Conservation (phyloP, 1,140 invertebrate species). For the Oncopeltus fasciatus region DNA sequence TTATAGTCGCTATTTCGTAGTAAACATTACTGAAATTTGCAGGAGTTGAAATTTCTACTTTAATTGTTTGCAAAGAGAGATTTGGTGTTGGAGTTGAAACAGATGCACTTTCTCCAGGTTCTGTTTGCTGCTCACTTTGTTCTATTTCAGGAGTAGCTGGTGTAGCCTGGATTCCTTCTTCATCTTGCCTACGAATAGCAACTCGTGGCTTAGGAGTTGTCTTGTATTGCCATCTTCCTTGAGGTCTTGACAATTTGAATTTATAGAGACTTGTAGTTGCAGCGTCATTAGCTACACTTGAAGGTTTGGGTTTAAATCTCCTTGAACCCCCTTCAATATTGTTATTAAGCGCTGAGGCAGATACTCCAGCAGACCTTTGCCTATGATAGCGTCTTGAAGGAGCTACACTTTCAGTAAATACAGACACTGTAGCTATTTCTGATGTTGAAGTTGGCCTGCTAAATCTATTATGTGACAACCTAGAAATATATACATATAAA, state of each 20-base stretch:
- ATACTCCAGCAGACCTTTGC: conserved; percentile 22
- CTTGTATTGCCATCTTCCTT: conserved; percentile 75
- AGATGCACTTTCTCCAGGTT: conserved; percentile 26
- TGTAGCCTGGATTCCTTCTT: conserved; percentile 37
- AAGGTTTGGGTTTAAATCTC: conserved; percentile 20
- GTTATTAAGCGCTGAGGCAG: conserved; percentile 9
- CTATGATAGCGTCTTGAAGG: conserved; percentile 31
- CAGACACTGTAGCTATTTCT: conserved; percentile 43
- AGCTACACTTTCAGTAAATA: conserved; percentile 41
- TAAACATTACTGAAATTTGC: conserved; percentile 68
- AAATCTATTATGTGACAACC: conserved; percentile 31
- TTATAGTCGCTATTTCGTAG: conserved; percentile 76
- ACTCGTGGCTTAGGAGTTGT: conserved; percentile 72
- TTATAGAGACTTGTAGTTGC: conserved; percentile 47
- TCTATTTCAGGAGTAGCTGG: conserved; percentile 24
- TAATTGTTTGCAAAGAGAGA: conserved; percentile 57
- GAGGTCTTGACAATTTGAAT: conserved; percentile 58
- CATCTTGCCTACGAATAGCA: conserved; percentile 55
- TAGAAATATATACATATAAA: conserved; percentile 9
- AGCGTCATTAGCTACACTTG: conserved; percentile 12
- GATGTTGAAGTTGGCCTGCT: conserved; percentile 30
- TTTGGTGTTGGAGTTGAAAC: conserved; percentile 30
- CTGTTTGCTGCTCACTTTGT: conserved; percentile 34
- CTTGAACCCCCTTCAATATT: conserved; percentile 15
- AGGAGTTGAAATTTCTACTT: conserved; percentile 72